These are phyloP conservation scores for Caenorhabditis doughertyi DNA, from an alignment of 2,888 invertebrate species.

Conservation along the genomic window DNA sequence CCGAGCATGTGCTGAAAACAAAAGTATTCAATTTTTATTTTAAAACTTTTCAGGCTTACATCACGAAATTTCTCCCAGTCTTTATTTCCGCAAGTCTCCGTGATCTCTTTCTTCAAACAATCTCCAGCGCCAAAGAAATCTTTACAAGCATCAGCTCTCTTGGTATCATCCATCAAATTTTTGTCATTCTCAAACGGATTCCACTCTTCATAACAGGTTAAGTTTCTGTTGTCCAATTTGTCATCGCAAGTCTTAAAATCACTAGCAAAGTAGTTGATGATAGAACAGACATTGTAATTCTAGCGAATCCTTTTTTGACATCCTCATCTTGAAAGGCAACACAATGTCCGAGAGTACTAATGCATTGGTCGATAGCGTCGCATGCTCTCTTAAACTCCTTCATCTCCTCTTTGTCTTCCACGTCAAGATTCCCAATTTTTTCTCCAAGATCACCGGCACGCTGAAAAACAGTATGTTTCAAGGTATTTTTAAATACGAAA, in stretches of 20 bases:
- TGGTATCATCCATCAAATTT: neutral
- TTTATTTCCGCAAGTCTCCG: neutral
- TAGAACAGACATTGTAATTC: neutral
- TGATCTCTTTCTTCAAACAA: neutral
- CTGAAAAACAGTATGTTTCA: neutral
- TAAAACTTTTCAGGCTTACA: neutral
- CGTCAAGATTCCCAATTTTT: too few relatives aligned
- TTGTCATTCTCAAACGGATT: neutral
- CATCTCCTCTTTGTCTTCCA: too few relatives aligned
- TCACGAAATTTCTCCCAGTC: neutral
- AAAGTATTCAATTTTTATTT: neutral
- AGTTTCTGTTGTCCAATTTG: neutral
- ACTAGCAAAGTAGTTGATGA: neutral
- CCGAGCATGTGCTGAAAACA: neutral
- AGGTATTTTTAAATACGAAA: too few relatives aligned
- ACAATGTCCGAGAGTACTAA: neutral
- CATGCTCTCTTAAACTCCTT: too few relatives aligned
- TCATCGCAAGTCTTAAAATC: neutral
- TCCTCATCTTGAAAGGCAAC: neutral
- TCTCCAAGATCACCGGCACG: too few relatives aligned
- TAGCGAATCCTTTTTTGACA: neutral
- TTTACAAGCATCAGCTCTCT: neutral
- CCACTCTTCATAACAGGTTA: neutral
- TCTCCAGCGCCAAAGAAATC: neutral
- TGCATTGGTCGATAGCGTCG: neutral